Conservation (phyloP, 2,888 invertebrate species). For the Malacosoma neustria region DNA sequence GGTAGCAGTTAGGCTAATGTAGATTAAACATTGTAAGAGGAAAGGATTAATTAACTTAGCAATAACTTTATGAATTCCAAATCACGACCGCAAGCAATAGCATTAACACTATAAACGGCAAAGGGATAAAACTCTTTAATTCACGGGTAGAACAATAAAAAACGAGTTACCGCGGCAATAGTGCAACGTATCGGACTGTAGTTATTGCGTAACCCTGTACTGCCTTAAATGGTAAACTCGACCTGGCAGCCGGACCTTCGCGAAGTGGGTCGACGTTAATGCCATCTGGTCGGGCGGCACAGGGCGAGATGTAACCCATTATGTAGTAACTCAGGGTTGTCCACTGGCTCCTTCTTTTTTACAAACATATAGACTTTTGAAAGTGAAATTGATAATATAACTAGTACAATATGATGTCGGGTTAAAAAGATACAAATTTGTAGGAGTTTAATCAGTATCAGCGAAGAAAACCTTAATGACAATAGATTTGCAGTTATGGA, state of each 20-base stretch:
- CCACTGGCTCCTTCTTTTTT: background rate
- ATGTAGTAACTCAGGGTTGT: background rate
- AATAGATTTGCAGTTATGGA: too few species aligned
- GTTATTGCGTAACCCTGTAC: slow-evolving; percentile 54
- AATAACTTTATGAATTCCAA: too few species aligned
- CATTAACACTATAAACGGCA: background rate
- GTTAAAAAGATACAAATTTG: too few species aligned
- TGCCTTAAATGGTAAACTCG: slow-evolving; percentile 51
- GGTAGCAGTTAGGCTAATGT: too few species aligned
- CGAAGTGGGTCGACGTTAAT: slow-evolving; percentile 60
- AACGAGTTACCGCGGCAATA: background rate
- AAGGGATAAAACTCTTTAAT: background rate
- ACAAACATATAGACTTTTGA: too few species aligned
- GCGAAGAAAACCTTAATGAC: too few species aligned
- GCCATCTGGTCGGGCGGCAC: slow-evolving; percentile 62
- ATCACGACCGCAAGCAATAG: background rate
- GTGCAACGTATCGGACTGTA: slow-evolving; percentile 1
- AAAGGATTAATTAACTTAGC: too few species aligned
- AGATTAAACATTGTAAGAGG: too few species aligned
- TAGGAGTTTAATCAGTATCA: too few species aligned
- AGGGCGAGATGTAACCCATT: slow-evolving; percentile 37
- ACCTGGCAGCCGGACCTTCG: slow-evolving; percentile 55
- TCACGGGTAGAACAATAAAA: background rate
- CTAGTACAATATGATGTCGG: too few species aligned
- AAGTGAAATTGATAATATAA: too few species aligned